Conservation (phyloP, 2,888 invertebrate species). For the Callosobruchus maculatus region DNA sequence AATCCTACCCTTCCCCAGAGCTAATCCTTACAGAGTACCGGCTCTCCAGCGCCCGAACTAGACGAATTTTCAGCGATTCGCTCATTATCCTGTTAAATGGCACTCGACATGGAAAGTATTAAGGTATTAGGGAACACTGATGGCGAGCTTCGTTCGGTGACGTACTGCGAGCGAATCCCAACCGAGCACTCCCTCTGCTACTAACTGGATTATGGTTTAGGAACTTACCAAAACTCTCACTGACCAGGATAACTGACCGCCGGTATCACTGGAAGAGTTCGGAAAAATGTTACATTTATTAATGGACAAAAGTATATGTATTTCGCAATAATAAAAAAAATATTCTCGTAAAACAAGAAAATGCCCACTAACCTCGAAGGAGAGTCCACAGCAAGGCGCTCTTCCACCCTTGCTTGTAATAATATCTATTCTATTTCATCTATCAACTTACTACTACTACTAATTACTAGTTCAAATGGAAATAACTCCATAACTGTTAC, state of each 20-base stretch:
- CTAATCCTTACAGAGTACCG: constrained; percentile 48
- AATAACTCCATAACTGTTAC: too few species aligned
- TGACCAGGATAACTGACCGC: background rate
- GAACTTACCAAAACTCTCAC: background rate
- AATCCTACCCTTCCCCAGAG: constrained; percentile 30
- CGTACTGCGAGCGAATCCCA: background rate
- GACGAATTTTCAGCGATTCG: constrained; percentile 39
- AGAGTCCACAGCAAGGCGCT: too few species aligned
- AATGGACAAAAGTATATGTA: too few species aligned
- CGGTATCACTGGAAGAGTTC: too few species aligned
- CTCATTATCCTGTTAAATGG: constrained; percentile 17
- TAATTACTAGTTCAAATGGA: too few species aligned
- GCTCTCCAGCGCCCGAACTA: constrained; percentile 37
- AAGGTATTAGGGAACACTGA: background rate
- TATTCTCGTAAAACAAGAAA: too few species aligned
- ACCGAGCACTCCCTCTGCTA: background rate
- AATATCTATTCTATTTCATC: too few species aligned
- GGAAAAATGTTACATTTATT: too few species aligned
- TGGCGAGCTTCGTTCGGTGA: background rate
- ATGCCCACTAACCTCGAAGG: too few species aligned
- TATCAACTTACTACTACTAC: too few species aligned
- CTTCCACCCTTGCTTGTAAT: too few species aligned
- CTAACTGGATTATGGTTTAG: background rate
- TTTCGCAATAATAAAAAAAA: too few species aligned
- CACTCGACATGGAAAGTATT: constrained; percentile 2